Evolutionary conservation across 2,888 invertebrate genomes (phyloP).

Genomic region (Caenorhabditis sp.): DNA sequence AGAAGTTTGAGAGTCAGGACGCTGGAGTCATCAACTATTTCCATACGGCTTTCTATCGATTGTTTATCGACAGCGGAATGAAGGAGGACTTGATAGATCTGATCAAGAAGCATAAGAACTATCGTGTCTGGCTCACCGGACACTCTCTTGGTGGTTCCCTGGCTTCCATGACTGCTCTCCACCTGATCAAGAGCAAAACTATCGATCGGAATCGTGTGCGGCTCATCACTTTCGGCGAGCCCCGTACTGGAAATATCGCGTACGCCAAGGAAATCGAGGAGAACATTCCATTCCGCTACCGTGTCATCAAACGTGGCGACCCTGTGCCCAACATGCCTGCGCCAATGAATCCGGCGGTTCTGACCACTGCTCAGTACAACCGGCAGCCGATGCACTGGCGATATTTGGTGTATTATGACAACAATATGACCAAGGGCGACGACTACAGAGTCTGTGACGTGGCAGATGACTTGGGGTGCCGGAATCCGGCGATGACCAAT

Average conservation of each 20-base stretch:
- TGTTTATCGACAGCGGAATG: conserved; percentile 81
- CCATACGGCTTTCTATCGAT: conserved; percentile 77
- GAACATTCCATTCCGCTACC: conserved; percentile 78
- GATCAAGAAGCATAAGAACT: conserved; percentile 79
- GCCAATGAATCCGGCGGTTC: conserved; percentile 74
- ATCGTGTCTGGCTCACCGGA: conserved; percentile 82
- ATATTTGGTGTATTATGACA: conserved; percentile 79
- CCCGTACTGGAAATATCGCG: conserved; percentile 82
- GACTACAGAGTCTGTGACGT: conserved; percentile 76
- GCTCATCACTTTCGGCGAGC: conserved; percentile 82
- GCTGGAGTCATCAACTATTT: conserved; percentile 83
- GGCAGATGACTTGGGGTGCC: conserved; percentile 81
- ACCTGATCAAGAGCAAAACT: conserved; percentile 77
- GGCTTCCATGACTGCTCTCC: conserved; percentile 82
- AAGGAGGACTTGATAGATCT: conserved; percentile 79
- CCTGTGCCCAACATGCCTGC: conserved; percentile 81
- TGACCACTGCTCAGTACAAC: conserved; percentile 75
- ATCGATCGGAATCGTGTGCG: conserved; percentile 75
- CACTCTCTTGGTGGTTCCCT: conserved; percentile 81
- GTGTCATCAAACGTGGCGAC: conserved; percentile 81
- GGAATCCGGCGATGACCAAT: conserved; percentile 79
- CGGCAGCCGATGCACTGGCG: conserved; percentile 81
- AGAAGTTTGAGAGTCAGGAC: conserved; percentile 78
- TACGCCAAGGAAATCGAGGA: conserved; percentile 81
- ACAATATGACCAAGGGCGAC: conserved; percentile 76